Base-by-base conservation (phyloP, 2,888 invertebrate species). In the Parasteatoda lunata region DNA sequence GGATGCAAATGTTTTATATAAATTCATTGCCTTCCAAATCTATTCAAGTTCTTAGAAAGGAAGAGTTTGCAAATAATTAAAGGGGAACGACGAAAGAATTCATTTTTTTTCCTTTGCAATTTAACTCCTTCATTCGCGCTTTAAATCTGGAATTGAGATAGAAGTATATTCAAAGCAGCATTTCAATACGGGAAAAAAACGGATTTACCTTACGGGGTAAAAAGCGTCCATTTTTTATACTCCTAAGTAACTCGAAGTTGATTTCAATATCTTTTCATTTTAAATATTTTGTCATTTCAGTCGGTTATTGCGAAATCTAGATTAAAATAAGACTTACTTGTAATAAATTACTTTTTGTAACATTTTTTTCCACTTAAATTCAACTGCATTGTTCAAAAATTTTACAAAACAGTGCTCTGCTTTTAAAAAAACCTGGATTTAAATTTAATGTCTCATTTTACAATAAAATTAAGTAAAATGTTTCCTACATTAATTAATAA, bases 111-210 rank as follows among this genome's bases (percentile, higher is more conserved):
- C 30, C 30, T 30, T 59, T n/a, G 9, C 59, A 59, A 59, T 59
- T 59, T 59, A 59, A 59, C 59, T n/a, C 59, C 59, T 59, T 9
- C 59, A 13, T 59, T 59, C 59, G n/a, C 59, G 59, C 11, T 59
- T 59, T 59, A 59, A 59, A 59, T 59, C 9, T n/a, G n/a, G n/a
- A 59, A 59, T 59, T 59, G 59, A 59, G n/a, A 59, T 59, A n/a
- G n/a, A 59, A 59, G 59, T 59, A 59, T 7, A 59, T 59, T 59
- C 11, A n/a, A 59, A 13, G 8, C 59, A 13, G 59, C 59, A 59
- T 9, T 59, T 59, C 59, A 9, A 59, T 59, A 30, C 30, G 30
- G 30, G 30, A 30, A 9, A 59, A 59, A 59, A 59, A 59, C 59
- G n/a, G 59, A 59, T 59, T 59, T 59, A 59, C 59, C n/a, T 9